Percentiles rank a stretch among this genome's conserved stretches.
phyloP scores from a whole-genome alignment of 2,797 vertebrate genomes.

The Paguma larvata region DNA sequence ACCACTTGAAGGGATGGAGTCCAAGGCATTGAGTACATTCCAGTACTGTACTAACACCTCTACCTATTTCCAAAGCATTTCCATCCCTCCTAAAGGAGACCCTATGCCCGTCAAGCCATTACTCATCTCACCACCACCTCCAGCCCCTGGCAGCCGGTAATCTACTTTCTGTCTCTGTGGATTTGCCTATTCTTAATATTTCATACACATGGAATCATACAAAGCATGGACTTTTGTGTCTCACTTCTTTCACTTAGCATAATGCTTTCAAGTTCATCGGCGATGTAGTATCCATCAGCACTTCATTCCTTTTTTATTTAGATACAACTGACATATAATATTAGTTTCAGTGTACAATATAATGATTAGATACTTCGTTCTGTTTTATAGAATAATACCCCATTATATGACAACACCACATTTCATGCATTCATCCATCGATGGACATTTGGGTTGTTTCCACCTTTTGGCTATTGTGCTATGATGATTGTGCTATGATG shows the following conservation, averaged over 20 bases:
- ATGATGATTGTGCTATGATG: neutral
- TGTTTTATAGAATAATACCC: slow-evolving; percentile 24
- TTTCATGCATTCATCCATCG: slow-evolving; percentile 4
- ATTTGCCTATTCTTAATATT: slow-evolving; percentile 29
- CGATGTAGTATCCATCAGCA: neutral
- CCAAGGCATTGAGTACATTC: neutral
- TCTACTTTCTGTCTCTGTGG: slow-evolving; percentile 3
- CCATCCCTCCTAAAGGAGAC: slow-evolving; percentile 2
- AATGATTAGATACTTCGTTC: neutral
- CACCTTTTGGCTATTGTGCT: neutral
- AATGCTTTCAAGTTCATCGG: neutral
- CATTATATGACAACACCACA: neutral
- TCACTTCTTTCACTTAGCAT: slow-evolving; percentile 7
- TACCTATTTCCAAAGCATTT: neutral
- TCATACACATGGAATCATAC: slow-evolving; percentile 1
- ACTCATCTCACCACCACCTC: neutral
- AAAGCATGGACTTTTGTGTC: neutral
- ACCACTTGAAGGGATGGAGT: neutral
- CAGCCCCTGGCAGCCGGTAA: neutral
- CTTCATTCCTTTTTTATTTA: neutral
- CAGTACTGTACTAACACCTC: neutral
- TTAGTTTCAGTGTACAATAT: neutral
- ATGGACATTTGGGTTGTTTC: neutral
- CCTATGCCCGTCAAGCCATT: neutral
- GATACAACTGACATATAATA: neutral